phyloP scores from a whole-genome alignment of 2,797 vertebrate species.

The Mionectes olivaceus region DNA sequence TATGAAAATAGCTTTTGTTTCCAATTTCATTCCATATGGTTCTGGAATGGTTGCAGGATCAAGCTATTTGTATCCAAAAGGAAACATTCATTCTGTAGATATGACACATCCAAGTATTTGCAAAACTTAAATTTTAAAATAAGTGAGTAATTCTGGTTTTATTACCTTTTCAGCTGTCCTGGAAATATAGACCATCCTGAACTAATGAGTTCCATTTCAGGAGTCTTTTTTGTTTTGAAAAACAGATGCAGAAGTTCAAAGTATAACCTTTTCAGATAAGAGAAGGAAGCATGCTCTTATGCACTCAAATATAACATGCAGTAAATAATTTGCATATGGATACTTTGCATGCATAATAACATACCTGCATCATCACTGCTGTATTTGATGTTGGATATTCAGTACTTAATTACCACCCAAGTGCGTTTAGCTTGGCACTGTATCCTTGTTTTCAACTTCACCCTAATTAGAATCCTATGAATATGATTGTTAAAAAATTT shows the following conservation, averaged over 20 bases:
- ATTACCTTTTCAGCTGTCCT: constrained; percentile 40
- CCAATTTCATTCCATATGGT: constrained; percentile 42
- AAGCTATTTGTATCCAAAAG: constrained; percentile 32
- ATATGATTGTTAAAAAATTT: background rate
- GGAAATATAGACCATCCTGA: background rate
- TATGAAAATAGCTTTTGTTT: constrained; percentile 54
- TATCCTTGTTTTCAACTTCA: background rate
- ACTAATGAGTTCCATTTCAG: constrained; percentile 40
- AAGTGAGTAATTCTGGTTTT: constrained; percentile 1
- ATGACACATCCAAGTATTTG: constrained; percentile 17
- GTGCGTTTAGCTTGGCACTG: background rate
- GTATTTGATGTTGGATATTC: background rate
- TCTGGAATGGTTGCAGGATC: constrained; percentile 16
- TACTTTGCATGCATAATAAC: background rate
- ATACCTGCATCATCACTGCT: background rate
- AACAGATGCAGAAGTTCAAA: constrained; percentile 30
- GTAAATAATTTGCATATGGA: background rate
- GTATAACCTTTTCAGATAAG: background rate
- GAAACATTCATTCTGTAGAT: constrained; percentile 20
- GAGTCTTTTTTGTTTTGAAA: constrained; percentile 14
- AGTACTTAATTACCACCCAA: background rate
- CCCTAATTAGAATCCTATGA: background rate
- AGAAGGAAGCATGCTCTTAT: background rate
- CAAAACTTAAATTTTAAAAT: constrained; percentile 36
- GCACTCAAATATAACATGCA: background rate